A percentile compares a stretch with the other conserved stretches of the same genome.
These are phyloP conservation scores for Limonius californicus DNA, from an alignment of 1,140 invertebrate genomes.

Conservation along the genomic window DNA sequence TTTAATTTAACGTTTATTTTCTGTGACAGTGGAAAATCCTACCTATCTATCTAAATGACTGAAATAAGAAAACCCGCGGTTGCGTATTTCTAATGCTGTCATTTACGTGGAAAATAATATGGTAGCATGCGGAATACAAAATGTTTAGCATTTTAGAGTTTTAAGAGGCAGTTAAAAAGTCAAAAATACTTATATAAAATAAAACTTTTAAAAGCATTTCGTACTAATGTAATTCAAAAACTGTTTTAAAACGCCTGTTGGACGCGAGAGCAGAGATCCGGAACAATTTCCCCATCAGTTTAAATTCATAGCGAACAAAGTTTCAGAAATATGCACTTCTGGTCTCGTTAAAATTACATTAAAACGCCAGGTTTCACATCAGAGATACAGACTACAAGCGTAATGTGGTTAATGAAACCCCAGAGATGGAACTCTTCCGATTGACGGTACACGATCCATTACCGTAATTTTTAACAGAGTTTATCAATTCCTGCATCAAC, in stretches of 20 bases:
- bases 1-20: too few relatives aligned
- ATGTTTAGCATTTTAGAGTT: too few relatives aligned
- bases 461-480: conserved; percentile 35
- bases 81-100: too few relatives aligned
- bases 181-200: conserved; percentile 1
- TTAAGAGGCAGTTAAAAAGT: not conserved
- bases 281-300: conserved; percentile 17
- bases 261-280: conserved; percentile 15
- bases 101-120: too few relatives aligned
- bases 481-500: conserved; percentile 37
- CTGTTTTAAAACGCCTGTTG: conserved; percentile 22
- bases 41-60: too few relatives aligned
- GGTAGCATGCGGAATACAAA: too few relatives aligned
- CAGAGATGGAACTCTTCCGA: conserved; percentile 23
- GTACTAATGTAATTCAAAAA: conserved; percentile 11
- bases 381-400: conserved; percentile 24
- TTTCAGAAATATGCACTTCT: conserved; percentile 35
- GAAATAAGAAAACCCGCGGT: too few relatives aligned
- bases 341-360: conserved; percentile 44
- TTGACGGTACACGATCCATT: conserved; percentile 12
- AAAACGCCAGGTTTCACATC: conserved; percentile 37
- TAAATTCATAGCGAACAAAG: conserved; percentile 22
- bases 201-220: conserved; percentile 11
- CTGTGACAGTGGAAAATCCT: too few relatives aligned
- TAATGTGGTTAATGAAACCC: conserved; percentile 36